Base-by-base conservation (phyloP, 2,888 invertebrate species). In the Epistrophe grossulariae region DNA sequence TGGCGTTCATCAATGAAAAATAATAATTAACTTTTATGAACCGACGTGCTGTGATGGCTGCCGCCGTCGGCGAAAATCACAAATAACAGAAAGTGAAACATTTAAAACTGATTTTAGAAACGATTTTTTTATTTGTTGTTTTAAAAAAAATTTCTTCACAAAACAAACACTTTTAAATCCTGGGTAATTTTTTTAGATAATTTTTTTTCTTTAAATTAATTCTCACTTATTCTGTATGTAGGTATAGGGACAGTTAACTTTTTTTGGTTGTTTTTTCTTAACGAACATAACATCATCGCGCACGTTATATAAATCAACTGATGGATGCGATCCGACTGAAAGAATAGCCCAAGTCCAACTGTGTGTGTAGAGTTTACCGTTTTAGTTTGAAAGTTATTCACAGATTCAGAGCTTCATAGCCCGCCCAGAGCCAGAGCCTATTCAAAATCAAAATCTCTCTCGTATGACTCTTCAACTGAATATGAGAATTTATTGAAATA, bases 401-500 rank as follows among this genome's bases (percentile, higher is more conserved):
- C n/a, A 52, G 31, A 24, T 35, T 31, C 24, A 52, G 31, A 57
- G 17, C 55, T 57, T 57, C 55, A 31, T n/a, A 31, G 57, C 35
- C 31, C 57, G 31, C 57, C 59, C 59, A 59, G 70, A 77, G 77
- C 38, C 43, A 78, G 19, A 72, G 68, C 77, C 78, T 82, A 74
- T 79, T 79, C 74, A 71, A 80, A 84, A 84, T 52, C 40, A 62
- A 43, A 62, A 62, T 24, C 62, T 62, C 62, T 40, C 62, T 19
- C 40, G 43, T 74, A 78, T 81, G 85, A 74, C 78, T 79, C 82
- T 77, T 19, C 70, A 45, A 72, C 24, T 35, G 19, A 79, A 72
- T 77, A 77, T 80, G 77, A 80, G 72, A 72, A 71, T 62, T 84
- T 85, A 85, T 82, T 79, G 64, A 79, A 87, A 79, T 74, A 87